Conservation (phyloP, 1,140 invertebrate genomes). For the Sitophilus oryzae region DNA sequence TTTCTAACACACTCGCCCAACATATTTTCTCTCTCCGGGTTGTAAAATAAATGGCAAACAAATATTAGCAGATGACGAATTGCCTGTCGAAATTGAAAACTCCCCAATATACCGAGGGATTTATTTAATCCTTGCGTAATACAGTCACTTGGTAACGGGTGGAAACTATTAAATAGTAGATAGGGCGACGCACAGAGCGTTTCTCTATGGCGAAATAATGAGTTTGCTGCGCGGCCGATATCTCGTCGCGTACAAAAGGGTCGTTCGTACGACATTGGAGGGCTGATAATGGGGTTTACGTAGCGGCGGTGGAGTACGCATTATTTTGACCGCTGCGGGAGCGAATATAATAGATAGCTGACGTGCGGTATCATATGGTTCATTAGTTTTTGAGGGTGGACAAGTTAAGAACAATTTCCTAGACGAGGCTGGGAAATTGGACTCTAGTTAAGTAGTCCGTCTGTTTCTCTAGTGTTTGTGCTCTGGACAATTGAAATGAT, state of each 20-base stretch:
- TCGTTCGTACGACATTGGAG: background rate
- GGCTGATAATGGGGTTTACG: background rate
- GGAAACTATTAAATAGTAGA: conserved; percentile 10
- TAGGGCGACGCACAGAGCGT: conserved; percentile 5
- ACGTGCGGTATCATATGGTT: background rate
- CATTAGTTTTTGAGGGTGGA: no score
- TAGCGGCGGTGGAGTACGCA: background rate
- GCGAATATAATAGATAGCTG: background rate
- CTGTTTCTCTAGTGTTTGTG: no score
- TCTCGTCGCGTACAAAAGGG: no score
- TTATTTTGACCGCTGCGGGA: background rate
- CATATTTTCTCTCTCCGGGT: no score
- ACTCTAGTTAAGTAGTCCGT: no score
- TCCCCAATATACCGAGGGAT: conserved; percentile 6
- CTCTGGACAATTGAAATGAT: no score
- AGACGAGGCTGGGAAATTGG: no score
- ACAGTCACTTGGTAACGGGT: conserved; percentile 16
- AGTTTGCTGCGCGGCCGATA: background rate
- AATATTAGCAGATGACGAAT: no score
- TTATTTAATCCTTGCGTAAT: conserved; percentile 12
- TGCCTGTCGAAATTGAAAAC: background rate
- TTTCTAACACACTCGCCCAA: no score
- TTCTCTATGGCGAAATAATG: conserved; percentile 14
- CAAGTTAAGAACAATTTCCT: no score
- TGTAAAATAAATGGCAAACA: no score